Evolutionary conservation across 2,888 invertebrate species (phyloP).

Genomic region (Ellobium chinense): DNA sequence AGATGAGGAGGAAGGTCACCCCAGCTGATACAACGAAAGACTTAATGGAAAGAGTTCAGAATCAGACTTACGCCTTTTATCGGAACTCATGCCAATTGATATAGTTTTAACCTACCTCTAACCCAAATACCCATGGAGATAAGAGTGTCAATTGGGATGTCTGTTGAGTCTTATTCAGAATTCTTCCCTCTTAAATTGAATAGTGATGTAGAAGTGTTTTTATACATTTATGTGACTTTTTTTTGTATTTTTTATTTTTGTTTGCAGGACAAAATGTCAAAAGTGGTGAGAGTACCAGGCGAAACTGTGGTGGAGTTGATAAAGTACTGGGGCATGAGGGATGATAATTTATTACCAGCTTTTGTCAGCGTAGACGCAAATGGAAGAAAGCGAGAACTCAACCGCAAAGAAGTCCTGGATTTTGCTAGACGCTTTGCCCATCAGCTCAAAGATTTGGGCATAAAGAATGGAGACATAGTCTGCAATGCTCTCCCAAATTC

Average conservation of each 20-base stretch:
- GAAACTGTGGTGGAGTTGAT: constrained; percentile 44
- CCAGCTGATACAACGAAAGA: too few species aligned
- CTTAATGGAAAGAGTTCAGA: too few species aligned
- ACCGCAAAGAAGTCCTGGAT: constrained; percentile 38
- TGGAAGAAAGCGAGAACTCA: constrained; percentile 16
- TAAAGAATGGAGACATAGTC: constrained; percentile 44
- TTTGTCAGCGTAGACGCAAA: constrained; percentile 35
- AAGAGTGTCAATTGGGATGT: not conserved
- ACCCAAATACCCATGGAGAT: not conserved
- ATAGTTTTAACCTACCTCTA: too few species aligned
- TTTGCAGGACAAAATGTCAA: constrained; percentile 34
- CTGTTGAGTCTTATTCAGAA: not conserved
- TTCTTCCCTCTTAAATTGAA: not conserved
- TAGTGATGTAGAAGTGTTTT: not conserved
- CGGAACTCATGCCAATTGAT: too few species aligned
- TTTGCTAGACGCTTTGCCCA: constrained; percentile 41
- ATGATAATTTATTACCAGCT: constrained; percentile 35
- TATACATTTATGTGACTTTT: not conserved
- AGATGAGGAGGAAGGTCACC: too few species aligned
- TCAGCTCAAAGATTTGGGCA: constrained; percentile 30
- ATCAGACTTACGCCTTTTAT: too few species aligned
- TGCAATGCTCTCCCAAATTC: constrained; percentile 50
- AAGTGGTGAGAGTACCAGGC: constrained; percentile 24
- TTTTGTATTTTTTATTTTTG: constrained; percentile 17
- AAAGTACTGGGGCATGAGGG: constrained; percentile 35